Conservation (phyloP, 2,888 invertebrate species). For the Agrochola circellaris region DNA sequence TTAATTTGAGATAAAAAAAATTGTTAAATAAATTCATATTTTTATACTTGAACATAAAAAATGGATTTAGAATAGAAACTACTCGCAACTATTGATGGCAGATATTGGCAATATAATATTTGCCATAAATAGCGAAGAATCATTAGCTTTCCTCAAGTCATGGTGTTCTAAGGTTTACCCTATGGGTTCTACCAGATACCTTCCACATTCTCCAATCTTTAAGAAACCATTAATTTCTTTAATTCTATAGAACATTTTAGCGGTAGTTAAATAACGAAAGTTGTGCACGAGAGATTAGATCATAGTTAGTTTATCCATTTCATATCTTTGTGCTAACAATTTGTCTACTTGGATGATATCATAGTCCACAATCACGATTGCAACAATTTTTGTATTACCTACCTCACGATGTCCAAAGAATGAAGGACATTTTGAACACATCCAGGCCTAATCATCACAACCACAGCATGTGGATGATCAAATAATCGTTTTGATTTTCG, state of each 20-base stretch:
- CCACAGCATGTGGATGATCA: slow-evolving; percentile 60
- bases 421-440: slow-evolving; percentile 47
- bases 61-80: slow-evolving; percentile 64
- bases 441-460: slow-evolving; percentile 46
- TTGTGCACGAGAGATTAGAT: slow-evolving; percentile 72
- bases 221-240: slow-evolving; percentile 65
- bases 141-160: slow-evolving; percentile 79
- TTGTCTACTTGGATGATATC: slow-evolving; percentile 60
- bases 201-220: slow-evolving; percentile 63
- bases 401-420: slow-evolving; percentile 47
- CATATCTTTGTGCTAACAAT: slow-evolving; percentile 71
- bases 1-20: background rate
- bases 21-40: background rate
- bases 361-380: slow-evolving; percentile 52
- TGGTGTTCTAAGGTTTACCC: slow-evolving; percentile 71
- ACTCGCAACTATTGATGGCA: slow-evolving; percentile 55
- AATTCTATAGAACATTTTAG: slow-evolving; percentile 67
- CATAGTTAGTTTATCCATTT: slow-evolving; percentile 65
- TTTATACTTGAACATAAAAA: slow-evolving; percentile 70
- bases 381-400: slow-evolving; percentile 43
- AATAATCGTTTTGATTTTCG: slow-evolving; percentile 33
- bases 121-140: slow-evolving; percentile 70
- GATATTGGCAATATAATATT: slow-evolving; percentile 46
- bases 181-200: slow-evolving; percentile 71
- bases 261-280: slow-evolving; percentile 62